Conservation (phyloP, 1,140 invertebrate genomes). For the Cataglyphis hispanica region DNA sequence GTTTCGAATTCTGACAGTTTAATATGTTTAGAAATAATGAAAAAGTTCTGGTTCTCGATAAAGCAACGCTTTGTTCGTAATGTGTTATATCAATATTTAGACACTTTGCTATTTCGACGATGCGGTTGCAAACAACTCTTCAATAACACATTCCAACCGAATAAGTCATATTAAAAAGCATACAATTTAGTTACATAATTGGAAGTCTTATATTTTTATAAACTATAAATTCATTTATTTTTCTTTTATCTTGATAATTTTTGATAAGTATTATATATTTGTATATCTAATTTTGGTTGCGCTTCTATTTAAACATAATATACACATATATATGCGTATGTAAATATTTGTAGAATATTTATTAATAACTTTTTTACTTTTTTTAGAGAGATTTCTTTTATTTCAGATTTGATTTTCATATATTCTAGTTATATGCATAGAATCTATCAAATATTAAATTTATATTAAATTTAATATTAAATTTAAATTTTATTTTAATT, state of each 20-base stretch:
- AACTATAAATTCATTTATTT: not conserved
- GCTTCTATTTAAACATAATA: not conserved
- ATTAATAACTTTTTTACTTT: not conserved
- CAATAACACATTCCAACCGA: not conserved
- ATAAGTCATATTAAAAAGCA: conserved; percentile 18
- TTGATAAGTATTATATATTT: not conserved
- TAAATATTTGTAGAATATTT: not conserved
- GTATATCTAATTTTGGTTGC: not conserved
- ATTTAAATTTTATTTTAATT: not conserved
- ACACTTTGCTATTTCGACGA: conserved; percentile 26
- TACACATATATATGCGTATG: not conserved
- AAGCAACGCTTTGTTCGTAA: not conserved
- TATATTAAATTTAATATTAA: no score
- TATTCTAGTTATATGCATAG: not conserved
- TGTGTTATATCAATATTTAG: conserved; percentile 30
- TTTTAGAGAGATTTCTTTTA: not conserved
- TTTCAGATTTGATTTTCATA: no score
- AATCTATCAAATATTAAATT: not conserved
- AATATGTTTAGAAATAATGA: not conserved
- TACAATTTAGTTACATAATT: not conserved
- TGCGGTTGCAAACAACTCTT: not conserved
- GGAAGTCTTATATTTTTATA: not conserved
- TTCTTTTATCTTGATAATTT: not conserved
- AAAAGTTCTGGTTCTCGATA: not conserved
- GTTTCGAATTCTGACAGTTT: not conserved